phyloP scores from a whole-genome alignment of 2,113 vertebrate genomes.

The Oxyruncus cristatus region DNA sequence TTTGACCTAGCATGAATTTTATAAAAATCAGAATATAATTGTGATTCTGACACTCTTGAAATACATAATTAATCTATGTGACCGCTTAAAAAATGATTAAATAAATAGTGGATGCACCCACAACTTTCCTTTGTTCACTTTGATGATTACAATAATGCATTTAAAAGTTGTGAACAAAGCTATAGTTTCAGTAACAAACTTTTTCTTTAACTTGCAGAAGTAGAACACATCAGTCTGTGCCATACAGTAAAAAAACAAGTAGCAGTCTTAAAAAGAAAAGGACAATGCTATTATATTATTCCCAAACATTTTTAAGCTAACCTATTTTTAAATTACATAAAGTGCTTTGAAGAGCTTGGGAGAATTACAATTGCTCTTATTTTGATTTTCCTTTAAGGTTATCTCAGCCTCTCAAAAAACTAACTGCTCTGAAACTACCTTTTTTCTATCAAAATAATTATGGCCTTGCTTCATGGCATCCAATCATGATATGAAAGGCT shows the following conservation, averaged over 20 bases:
- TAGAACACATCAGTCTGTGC: not conserved
- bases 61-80: not conserved
- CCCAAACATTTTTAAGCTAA: not conserved
- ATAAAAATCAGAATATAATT: not conserved
- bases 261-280: not conserved
- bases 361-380: not conserved
- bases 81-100: not conserved
- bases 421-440: slow-evolving; percentile 13
- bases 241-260: not conserved
- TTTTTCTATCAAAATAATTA: slow-evolving; percentile 41
- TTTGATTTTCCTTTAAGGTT: slow-evolving; percentile 22
- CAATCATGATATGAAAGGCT: not conserved
- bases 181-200: not conserved
- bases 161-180: not conserved
- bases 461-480: not conserved
- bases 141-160: not conserved
- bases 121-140: not conserved
- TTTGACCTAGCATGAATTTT: not conserved
- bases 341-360: not conserved
- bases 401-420: not conserved
- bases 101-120: not conserved
- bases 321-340: slow-evolving; percentile 1
- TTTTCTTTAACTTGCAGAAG: not conserved
- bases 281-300: not conserved
- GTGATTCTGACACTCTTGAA: not conserved